Evolutionary conservation across 2,113 vertebrate genomes (phyloP).

Genomic region (Hippocampus abdominalis): DNA sequence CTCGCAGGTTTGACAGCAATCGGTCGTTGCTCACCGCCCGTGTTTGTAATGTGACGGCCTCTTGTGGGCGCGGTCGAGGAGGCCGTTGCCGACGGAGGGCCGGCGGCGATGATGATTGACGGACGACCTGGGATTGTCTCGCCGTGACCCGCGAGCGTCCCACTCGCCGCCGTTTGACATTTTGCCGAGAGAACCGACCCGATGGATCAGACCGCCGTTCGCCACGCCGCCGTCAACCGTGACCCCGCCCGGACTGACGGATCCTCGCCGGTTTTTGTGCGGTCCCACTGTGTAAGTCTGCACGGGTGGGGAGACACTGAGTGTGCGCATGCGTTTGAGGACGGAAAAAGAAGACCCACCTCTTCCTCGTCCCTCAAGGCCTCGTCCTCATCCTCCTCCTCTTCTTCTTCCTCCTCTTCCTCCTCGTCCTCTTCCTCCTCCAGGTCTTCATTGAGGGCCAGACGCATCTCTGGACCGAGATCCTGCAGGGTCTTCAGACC

Average conservation of each 20-base stretch:
- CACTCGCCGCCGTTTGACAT: slow-evolving; percentile 42
- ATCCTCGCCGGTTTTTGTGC: slow-evolving; percentile 13
- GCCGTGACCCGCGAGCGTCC: slow-evolving; percentile 19
- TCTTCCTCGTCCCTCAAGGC: slow-evolving; percentile 62
- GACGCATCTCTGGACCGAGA: slow-evolving; percentile 86
- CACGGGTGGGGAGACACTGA: not conserved
- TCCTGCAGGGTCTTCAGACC: slow-evolving; percentile 86
- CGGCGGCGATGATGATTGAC: slow-evolving; percentile 38
- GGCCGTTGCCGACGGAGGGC: slow-evolving; percentile 28
- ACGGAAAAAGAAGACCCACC: slow-evolving; percentile 19
- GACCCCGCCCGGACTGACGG: slow-evolving; percentile 35
- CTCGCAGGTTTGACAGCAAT: not conserved
- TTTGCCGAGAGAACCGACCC: slow-evolving; percentile 58
- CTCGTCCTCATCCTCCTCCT: slow-evolving; percentile 61
- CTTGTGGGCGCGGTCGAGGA: slow-evolving; percentile 35
- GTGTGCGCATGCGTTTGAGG: not conserved
- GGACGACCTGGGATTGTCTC: slow-evolving; percentile 42
- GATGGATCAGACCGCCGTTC: slow-evolving; percentile 55
- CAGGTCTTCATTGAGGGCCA: slow-evolving; percentile 81
- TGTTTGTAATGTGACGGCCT: slow-evolving; percentile 41
- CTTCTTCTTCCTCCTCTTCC: slow-evolving; percentile 53
- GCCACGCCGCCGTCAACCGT: slow-evolving; percentile 31
- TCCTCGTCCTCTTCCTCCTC: slow-evolving; percentile 67
- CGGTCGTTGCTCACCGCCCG: slow-evolving; percentile 22
- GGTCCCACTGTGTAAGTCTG: not conserved